Base-by-base conservation (phyloP, 2,797 vertebrate species). In the Danio aesculapii region DNA sequence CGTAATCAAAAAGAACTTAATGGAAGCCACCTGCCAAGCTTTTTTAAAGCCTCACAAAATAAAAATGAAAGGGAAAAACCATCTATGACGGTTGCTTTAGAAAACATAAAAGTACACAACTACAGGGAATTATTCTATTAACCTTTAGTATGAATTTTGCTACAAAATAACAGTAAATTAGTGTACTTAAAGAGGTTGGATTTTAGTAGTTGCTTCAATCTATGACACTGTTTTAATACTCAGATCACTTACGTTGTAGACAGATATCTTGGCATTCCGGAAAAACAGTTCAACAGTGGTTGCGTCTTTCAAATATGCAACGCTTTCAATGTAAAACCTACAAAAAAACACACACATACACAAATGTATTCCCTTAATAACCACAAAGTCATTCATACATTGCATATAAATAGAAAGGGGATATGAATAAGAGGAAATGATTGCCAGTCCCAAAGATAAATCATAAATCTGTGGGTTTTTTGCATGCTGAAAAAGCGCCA, bases 321-420 rank as follows among this genome's bases (percentile, higher is more conserved):
- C 96, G 87, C 94, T 99, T 89, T 99, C 98, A 70, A 99, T 97
- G 88, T 99, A 99, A 94, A 99, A 99, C 92, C 98, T 99, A 92
- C 52, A 88, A 87, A 81, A 67, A 68, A 70, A 30, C 30, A 30
- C 2, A 75, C 9, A 73, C 46, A 80, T 3, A 30, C n/a, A 30
- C 2, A 75, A 16, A 50, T 21, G 3, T n/a, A 13, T 44, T 74
- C 0, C 47, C 17, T 2, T 46, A 21, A 58, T 47, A 47, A 73
- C n/a, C 6, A 6, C 8, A 69, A 19, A 30, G 14, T 17, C 46
- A 58, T 30, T 30, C 57, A 78, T 46, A 21, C 12, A 69, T 21
- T 9, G 5, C 53, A 59, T 21, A 46, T 21, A 17, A 13, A 43
- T 4, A 17, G 6, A 44, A 9, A 62, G 52, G 0, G 53, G 14